Conservation (phyloP, 2,888 invertebrate species). For the Phasia obesa region DNA sequence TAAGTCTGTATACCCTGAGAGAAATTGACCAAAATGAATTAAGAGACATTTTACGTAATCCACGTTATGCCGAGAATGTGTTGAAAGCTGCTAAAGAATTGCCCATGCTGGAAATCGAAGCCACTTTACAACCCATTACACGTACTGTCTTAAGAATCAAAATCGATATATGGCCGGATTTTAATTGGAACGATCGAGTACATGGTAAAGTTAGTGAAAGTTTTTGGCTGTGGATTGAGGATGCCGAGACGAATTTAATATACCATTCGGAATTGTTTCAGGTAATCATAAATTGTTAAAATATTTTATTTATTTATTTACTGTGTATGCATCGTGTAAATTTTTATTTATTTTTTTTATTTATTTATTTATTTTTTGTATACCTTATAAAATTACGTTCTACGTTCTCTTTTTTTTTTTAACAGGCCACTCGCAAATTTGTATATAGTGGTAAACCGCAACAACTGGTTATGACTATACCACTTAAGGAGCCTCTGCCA, state of each 20-base stretch:
- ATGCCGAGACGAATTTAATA: slow-evolving; percentile 95
- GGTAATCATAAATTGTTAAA: slow-evolving; percentile 58
- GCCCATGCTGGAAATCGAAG: slow-evolving; percentile 92
- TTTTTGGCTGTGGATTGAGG: slow-evolving; percentile 99
- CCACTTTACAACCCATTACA: slow-evolving; percentile 96
- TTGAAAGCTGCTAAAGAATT: slow-evolving; percentile 93
- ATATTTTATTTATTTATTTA: background rate
- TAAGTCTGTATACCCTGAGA: slow-evolving; percentile 89
- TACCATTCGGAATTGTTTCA: slow-evolving; percentile 97
- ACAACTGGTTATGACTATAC: slow-evolving; percentile 96
- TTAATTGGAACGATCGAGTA: slow-evolving; percentile 94
- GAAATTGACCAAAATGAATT: slow-evolving; percentile 95
- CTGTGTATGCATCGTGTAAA: background rate
- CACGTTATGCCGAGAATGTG: slow-evolving; percentile 87
- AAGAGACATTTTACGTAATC: slow-evolving; percentile 90
- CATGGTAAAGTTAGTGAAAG: slow-evolving; percentile 94
- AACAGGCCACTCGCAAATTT: slow-evolving; percentile 81
- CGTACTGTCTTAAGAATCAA: slow-evolving; percentile 93
- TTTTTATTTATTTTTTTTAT: background rate
- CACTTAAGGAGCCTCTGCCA: slow-evolving; percentile 94
- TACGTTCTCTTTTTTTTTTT: too few species aligned
- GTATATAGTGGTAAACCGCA: slow-evolving; percentile 89
- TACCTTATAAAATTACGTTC: too few species aligned
- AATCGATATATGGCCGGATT: slow-evolving; percentile 89
- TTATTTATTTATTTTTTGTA: background rate